Evolutionary conservation across 1,140 invertebrate genomes (phyloP), one percentile per base, ranked within the genome.

Genomic region (Drosophila albomicans): DNA sequence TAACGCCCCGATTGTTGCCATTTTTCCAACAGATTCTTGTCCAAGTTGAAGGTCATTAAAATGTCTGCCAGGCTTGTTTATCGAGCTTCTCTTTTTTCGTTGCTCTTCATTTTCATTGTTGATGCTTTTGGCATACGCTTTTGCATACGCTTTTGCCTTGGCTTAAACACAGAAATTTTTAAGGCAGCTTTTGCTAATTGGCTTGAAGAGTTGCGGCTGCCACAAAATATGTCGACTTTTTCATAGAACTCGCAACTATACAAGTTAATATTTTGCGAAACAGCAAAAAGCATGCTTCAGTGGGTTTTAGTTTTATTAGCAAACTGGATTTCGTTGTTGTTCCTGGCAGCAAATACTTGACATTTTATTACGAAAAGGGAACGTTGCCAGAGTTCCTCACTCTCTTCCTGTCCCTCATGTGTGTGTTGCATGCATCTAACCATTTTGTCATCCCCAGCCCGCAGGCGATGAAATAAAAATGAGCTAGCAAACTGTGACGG

Each of bases 391-490:
- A 28, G 30, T 32, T 32, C 30, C 7, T 30, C 5, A 3, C 49
- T 30, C 16, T 58, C n/a, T 58, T 67, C 67, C 8, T 8, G 7
- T 0, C 35, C 10, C 10, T 3, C 10, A 59, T 67, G 71, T 75
- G 67, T 54, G 35, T 38, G 35, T 10, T 38, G 72, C 54, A 74
- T 78, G 84, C 70, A 68, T 64, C 57, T 38, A 68, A 70, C 70
- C 85, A 89, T 89, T 85, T 89, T 78, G 81, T 85, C 81, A 88
- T 75, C 75, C 68, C 49, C 56, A 64, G 51, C 51, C 76, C 64
- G n/a, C 71, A 49, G 78, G 85, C 84, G 58, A 49, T 64, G 52
- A 89, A 88, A 81, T 89, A 89, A 89, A 88, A 89, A 89, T 84
- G 81, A 88, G 84, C 85, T 84, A 84, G 76, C 59, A 65, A 68